Conservation (phyloP, 2,797 vertebrate species). For the Lutjanus argentimaculatus region DNA sequence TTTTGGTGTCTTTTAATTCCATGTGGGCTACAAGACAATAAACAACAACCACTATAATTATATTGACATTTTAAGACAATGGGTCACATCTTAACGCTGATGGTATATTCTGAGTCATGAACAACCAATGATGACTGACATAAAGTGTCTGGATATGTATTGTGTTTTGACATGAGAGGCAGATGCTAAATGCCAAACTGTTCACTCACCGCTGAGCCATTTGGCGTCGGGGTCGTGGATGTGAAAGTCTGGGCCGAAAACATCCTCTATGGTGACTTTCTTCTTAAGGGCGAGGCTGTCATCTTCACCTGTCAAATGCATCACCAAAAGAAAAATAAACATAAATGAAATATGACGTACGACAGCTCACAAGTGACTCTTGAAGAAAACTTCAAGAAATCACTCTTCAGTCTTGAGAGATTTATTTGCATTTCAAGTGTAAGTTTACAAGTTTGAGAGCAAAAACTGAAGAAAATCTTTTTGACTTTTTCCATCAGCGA, state of each 20-base stretch:
- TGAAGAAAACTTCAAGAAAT: neutral
- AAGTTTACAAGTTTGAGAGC: slow-evolving; percentile 24
- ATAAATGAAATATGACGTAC: neutral
- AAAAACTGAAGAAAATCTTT: slow-evolving; percentile 10
- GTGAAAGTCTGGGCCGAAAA: slow-evolving; percentile 91
- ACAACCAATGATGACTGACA: slow-evolving; percentile 10
- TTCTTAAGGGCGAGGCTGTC: slow-evolving; percentile 95
- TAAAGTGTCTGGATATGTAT: slow-evolving; percentile 13
- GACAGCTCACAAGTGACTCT: neutral
- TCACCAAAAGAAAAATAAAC: slow-evolving; percentile 30
- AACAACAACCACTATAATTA: neutral
- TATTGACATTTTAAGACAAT: neutral
- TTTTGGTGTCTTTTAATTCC: neutral
- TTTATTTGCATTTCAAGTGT: slow-evolving; percentile 30
- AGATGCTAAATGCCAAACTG: slow-evolving; percentile 43
- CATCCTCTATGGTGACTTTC: slow-evolving; percentile 93
- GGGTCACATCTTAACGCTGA: slow-evolving; percentile 20
- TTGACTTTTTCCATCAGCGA: slow-evolving; percentile 30
- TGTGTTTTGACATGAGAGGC: slow-evolving; percentile 40
- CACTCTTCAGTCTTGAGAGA: neutral
- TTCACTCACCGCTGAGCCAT: slow-evolving; percentile 94
- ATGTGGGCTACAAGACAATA: neutral
- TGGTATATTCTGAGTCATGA: slow-evolving; percentile 12
- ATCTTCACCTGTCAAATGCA: slow-evolving; percentile 89
- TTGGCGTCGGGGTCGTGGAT: slow-evolving; percentile 93